Conservation (phyloP, 2,888 invertebrate species). For the Ariolimax columbianus region DNA sequence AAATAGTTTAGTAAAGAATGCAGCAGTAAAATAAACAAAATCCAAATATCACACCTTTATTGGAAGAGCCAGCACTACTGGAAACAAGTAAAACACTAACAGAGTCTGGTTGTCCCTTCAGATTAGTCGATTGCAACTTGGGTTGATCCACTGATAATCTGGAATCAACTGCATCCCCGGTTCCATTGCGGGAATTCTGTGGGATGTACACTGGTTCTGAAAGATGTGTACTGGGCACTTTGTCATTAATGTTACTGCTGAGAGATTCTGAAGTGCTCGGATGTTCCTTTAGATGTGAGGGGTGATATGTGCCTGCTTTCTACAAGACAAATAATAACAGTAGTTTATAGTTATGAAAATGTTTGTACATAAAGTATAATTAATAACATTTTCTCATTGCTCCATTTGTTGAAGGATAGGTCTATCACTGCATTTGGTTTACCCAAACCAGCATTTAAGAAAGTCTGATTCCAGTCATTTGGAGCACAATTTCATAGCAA, state of each 20-base stretch:
- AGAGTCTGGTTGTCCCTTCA: constrained; percentile 8
- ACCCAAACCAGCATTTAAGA: too few species aligned
- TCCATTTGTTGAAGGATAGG: too few species aligned
- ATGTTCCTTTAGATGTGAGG: background rate
- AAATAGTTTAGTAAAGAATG: background rate
- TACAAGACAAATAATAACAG: too few species aligned
- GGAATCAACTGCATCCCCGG: constrained; percentile 18
- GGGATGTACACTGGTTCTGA: constrained; percentile 24
- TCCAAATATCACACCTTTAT: constrained; percentile 21
- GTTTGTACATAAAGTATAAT: too few species aligned
- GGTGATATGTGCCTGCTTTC: background rate
- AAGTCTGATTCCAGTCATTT: too few species aligned
- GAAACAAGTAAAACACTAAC: background rate
- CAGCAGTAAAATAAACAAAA: background rate
- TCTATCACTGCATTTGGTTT: too few species aligned
- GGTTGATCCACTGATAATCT: background rate
- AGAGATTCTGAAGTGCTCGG: background rate
- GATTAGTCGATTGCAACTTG: background rate
- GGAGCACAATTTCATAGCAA: too few species aligned
- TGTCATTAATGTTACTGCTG: constrained; percentile 30
- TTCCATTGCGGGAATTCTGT: constrained; percentile 39
- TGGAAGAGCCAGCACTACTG: background rate
- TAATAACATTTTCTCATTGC: too few species aligned
- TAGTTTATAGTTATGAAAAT: too few species aligned
- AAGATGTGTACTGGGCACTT: background rate